Base-by-base conservation (phyloP, 1,140 invertebrate genomes). In the Drosophila pruinosa region DNA sequence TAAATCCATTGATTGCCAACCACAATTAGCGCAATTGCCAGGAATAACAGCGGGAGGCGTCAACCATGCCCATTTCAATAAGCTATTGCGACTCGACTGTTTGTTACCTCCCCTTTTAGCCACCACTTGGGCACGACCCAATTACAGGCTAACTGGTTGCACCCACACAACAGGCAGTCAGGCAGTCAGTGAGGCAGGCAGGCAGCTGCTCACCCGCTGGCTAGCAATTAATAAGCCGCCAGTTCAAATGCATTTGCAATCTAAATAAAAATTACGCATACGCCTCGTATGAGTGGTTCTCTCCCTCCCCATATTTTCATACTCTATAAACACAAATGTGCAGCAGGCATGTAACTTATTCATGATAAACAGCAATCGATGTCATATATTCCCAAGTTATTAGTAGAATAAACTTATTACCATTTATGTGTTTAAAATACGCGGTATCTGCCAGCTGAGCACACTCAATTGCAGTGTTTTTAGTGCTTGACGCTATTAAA, bases 201-300 rank as follows among this genome's bases (percentile, higher is more conserved):
- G n/a, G 8, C 34, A 38, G 15, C 3, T 22, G 50, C 31, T 48
- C 28, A 52, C 58, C 62, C 68, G 47, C 34, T 54, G 68, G 52
- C 59, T 50, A 19, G 68, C 62, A 58, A 56, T 71, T 71, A 71
- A 65, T 57, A 71, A 56, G 67, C 59, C 31, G 59, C 41, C 67
- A 64, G 67, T 39, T 64, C 15, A 26, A 64, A 70, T 70, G 67
- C 61, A 64, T 56, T 70, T 64, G 36, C 45, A 58, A 71, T 57
- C 43, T 31, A 71, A 65, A 65, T 71, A 65, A 43, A 65, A 57
- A 65, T 65, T 65, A 71, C 68, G 34, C 68, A 71, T 65, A 71
- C 68, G 68, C 62, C 62, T 19, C 52, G 24, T 61, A 47, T 24
- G n/a, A 14, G n/a, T 47, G 1, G 28, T 31, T 31, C 3, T 5